Conservation (phyloP, 2,888 invertebrate species). For the Pandemis cinnamomeana region DNA sequence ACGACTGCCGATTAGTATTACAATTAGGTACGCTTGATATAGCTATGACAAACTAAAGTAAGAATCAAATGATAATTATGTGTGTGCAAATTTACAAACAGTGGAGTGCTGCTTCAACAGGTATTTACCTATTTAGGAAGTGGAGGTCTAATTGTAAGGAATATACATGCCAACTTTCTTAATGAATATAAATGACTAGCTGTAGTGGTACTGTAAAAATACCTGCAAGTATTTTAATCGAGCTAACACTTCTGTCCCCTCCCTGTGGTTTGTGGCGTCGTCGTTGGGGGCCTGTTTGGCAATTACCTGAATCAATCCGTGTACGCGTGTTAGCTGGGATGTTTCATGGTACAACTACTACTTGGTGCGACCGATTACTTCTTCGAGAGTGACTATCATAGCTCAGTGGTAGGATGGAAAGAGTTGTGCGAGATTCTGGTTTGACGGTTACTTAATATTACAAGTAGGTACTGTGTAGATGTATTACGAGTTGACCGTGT, state of each 20-base stretch:
- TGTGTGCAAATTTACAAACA: too few species aligned
- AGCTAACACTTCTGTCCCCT: not conserved
- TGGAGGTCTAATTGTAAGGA: too few species aligned
- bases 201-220: not conserved
- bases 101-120: too few species aligned
- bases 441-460: not conserved
- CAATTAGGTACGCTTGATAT: too few species aligned
- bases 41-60: too few species aligned
- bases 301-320: conserved; percentile 38
- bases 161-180: too few species aligned
- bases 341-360: conserved; percentile 18
- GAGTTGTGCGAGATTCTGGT: not conserved
- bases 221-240: not conserved
- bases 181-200: too few species aligned
- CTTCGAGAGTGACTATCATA: conserved; percentile 13
- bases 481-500: not conserved
- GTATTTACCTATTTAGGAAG: too few species aligned
- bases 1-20: too few species aligned
- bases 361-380: not conserved
- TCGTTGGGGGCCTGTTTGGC: conserved; percentile 41
- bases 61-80: too few species aligned
- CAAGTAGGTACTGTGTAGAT: not conserved
- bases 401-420: conserved; percentile 9
- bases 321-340: conserved; percentile 26
- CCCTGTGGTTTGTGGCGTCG: not conserved